Base-by-base conservation (phyloP, 2,888 invertebrate genomes). In the Uropetala carovei region DNA sequence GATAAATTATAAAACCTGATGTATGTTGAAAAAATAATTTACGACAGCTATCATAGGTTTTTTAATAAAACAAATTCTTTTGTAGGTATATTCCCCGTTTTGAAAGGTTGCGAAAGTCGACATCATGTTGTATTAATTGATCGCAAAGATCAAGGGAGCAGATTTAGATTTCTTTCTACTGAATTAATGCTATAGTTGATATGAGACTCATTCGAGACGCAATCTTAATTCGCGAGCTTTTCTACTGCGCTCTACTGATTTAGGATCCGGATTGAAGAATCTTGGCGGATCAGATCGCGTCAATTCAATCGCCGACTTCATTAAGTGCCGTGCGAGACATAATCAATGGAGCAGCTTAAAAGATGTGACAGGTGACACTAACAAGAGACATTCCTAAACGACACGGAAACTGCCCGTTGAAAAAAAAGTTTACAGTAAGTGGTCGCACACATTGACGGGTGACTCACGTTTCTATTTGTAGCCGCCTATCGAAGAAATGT, bases 351-450 rank as follows among this genome's bases (percentile, higher is more conserved):
- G 43, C 89, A 11, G 30, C 16, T 60, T 60, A 58, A 89, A 60
- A 64, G 64, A 60, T 89, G 89, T 89, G 89, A 43, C 64, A 59
- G 30, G 43, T 89, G 89, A 68, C 89, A 60, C 89, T 64, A 64
- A 60, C 64, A 60, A 89, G 64, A n/a, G 43, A 10, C 11, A 64
- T 89, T 59, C 64, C 89, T 16, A 89, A 43, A 43, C 5, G 43
- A 43, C 5, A 43, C 43, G 43, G 5, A 43, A 43, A 43, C 43
- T 3, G 43, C 5, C 43, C 43, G 43, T 43, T 43, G 43, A 43
- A 43, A 43, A 43, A n/a, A 43, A 43, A 43, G 43, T 5, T 3
- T 43, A 1, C 1, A 43, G 1, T 43, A 43, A 43, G 43, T 43
- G 43, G 43, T 43, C 43, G 43, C 43, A 43, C 5, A 5, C 43